A percentile compares a stretch with the other conserved stretches of the same genome.
phyloP scores from a whole-genome alignment of 1,140 invertebrate species.

The Mya arenaria region DNA sequence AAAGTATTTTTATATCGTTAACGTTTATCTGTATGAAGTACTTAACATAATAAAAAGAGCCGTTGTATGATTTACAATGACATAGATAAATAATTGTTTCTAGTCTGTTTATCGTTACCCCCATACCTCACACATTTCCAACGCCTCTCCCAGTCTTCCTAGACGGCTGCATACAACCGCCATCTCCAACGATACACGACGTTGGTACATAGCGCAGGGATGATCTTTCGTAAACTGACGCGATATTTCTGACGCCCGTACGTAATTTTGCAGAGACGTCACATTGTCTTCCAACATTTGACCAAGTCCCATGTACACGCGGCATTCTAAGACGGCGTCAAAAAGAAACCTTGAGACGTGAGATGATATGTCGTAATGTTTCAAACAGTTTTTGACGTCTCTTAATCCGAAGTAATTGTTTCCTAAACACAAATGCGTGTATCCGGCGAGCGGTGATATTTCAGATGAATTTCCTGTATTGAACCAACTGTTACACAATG shows the following conservation, averaged over 20 bases:
- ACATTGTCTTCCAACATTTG: conserved; percentile 43
- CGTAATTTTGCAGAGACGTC: conserved; percentile 78
- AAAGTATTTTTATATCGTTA: too few species aligned
- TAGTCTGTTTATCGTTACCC: too few species aligned
- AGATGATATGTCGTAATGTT: conserved; percentile 37
- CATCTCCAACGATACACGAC: conserved; percentile 90
- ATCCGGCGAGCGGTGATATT: conserved; percentile 76
- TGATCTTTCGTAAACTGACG: conserved; percentile 89
- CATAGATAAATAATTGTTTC: too few species aligned
- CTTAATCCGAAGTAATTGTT: conserved; percentile 37
- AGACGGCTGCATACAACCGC: conserved; percentile 90
- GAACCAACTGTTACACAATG: conserved; percentile 31
- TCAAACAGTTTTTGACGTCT: conserved; percentile 37
- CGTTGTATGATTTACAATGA: too few species aligned
- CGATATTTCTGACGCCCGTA: conserved; percentile 91
- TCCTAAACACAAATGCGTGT: conserved; percentile 84
- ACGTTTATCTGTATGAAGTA: too few species aligned
- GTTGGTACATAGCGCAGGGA: conserved; percentile 90
- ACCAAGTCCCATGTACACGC: conserved; percentile 43
- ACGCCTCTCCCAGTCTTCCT: conserved; percentile 92
- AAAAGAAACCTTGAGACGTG: conserved; percentile 38
- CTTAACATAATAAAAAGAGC: too few species aligned
- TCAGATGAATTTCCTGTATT: conserved; percentile 16
- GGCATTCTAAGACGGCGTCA: conserved; percentile 41
- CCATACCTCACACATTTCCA: conserved; percentile 94